Evolutionary conservation across 2,113 vertebrate genomes (phyloP), one percentile per base, ranked within the genome.

Genomic region (Mesoclemmys tuberculata): DNA sequence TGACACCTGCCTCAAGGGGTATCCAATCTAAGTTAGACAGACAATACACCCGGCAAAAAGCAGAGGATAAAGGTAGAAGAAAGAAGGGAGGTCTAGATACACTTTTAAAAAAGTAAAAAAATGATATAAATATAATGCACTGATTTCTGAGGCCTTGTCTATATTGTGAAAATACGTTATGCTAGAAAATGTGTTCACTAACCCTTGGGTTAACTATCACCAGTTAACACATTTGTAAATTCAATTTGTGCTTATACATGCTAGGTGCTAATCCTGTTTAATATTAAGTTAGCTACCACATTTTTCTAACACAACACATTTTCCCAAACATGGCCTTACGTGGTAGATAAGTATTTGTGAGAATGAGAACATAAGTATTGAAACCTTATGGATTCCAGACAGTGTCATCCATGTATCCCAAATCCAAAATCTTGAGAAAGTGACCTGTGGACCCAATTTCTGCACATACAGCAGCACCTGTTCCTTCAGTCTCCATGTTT

Each of bases 291-390:
- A 85, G 35, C 2, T 5, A n/a, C 86, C 19, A 16, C 71, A 82
- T 96, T 91, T 85, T 49, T 58, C 90, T 93, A 86, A 78, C 84
- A 64, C 4, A 82, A 41, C 29, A 97, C 77, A 14, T 84, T 93
- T 87, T 93, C 93, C 88, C 90, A 96, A 55, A 10, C 38, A 44
- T 2, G 46, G 49, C 8, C 84, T 75, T 84, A 92, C 46, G 81
- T 94, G 46, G 79, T 46, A 93, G 38, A 75, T 56, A 75, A 26
- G 38, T 44, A 75, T 75, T 41, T 58, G 52, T 35, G 55, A 80
- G 61, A 86, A 92, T 71, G 29, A 91, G 93, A 93, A 82, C 27
- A 54, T 75, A 86, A 91, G 84, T 80, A 90, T 91, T 81, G 48
- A 12, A 90, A 31, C 19, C 35, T 52, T 44, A 44, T 8, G 90